These are phyloP conservation scores for Neodiprion fabricii DNA, from an alignment of 1,140 invertebrate species.

Conservation along the genomic window DNA sequence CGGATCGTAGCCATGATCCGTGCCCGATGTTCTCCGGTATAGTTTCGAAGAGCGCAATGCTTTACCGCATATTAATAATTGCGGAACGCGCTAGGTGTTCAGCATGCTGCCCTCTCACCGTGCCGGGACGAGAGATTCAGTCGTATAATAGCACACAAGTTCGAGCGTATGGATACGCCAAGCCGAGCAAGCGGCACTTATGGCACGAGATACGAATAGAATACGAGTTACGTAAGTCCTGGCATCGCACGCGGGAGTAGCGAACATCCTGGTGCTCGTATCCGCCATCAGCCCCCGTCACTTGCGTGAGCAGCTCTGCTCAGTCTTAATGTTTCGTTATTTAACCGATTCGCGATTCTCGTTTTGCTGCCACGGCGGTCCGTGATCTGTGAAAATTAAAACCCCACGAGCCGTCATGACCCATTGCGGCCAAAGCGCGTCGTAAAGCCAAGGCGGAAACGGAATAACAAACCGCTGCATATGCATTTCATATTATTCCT, in stretches of 20 bases:
- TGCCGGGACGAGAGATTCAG: not conserved
- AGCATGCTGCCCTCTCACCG: conserved; percentile 20
- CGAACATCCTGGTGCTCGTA: conserved; percentile 21
- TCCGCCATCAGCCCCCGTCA: conserved; percentile 15
- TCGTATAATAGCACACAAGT: conserved; percentile 2
- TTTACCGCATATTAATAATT: conserved; percentile 37
- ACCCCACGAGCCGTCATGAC: not conserved
- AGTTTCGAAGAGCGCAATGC: conserved; percentile 2
- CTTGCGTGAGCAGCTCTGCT: conserved; percentile 13
- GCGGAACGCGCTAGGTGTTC: conserved; percentile 41
- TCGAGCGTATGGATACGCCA: not conserved
- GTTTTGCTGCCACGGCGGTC: not conserved
- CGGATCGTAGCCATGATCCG: no score
- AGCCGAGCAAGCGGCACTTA: conserved; percentile 8
- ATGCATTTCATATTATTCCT: no score
- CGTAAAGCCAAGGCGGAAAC: not conserved
- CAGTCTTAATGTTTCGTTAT: conserved; percentile 6
- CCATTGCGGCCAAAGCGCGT: not conserved
- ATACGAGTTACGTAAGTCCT: conserved; percentile 6
- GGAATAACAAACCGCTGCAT: no score
- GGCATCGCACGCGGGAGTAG: conserved; percentile 6
- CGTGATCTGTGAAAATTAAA: not conserved
- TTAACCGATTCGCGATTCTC: not conserved
- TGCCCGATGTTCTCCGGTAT: not conserved
- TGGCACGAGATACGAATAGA: conserved; percentile 6